A percentile compares a stretch with the other conserved stretches of the same genome.
Conservation (phyloP, 2,797 vertebrate species). For the Sciurus carolinensis region DNA sequence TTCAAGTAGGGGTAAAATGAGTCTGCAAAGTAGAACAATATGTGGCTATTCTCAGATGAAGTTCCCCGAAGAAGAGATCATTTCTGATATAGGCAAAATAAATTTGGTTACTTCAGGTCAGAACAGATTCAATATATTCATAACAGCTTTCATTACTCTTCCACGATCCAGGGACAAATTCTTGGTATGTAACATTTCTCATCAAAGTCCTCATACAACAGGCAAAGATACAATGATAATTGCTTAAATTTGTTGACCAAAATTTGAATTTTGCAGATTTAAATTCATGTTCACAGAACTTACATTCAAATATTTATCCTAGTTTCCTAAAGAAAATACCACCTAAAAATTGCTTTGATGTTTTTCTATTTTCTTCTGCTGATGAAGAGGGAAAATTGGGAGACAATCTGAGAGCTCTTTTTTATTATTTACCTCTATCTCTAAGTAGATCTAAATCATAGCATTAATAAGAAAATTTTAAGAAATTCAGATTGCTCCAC, state of each 20-base stretch:
- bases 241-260: constrained; percentile 33
- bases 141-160: background rate
- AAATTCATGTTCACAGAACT: background rate
- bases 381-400: background rate
- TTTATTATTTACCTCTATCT: background rate
- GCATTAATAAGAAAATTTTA: background rate
- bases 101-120: background rate
- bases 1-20: background rate
- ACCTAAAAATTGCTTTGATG: background rate
- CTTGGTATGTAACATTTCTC: background rate
- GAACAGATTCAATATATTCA: background rate
- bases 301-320: background rate
- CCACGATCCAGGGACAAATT: background rate
- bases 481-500: background rate
- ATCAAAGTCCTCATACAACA: background rate
- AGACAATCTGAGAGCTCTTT: background rate
- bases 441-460: background rate
- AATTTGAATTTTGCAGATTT: constrained; percentile 9
- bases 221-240: background rate
- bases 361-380: constrained; percentile 6
- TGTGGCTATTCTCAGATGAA: background rate
- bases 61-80: background rate
- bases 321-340: constrained; percentile 22
- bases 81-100: constrained; percentile 1
- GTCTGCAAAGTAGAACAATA: background rate